Evolutionary conservation across 2,888 invertebrate species (phyloP).

Genomic region (Mesopsocus fuscifrons): DNA sequence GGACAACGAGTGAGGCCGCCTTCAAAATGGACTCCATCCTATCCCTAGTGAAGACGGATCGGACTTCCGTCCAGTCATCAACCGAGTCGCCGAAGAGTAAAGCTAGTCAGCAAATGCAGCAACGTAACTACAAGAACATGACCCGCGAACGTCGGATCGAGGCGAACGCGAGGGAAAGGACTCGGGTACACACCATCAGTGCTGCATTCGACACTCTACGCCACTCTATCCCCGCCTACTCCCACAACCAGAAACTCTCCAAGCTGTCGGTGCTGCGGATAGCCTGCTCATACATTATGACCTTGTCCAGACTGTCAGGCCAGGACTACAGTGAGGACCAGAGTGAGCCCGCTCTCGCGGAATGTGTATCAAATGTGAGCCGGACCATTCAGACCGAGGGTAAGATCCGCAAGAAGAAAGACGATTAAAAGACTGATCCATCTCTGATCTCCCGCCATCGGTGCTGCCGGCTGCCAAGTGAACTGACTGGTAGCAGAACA

Average conservation of each 20-base stretch:
- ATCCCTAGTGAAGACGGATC: too few relatives aligned
- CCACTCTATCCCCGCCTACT: conserved; percentile 70
- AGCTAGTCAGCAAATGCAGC: conserved; percentile 31
- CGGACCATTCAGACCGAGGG: conserved; percentile 84
- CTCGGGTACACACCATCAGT: conserved; percentile 86
- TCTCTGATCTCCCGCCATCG: too few relatives aligned
- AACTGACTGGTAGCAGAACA: too few relatives aligned
- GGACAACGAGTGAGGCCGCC: background rate
- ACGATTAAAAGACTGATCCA: conserved; percentile 30
- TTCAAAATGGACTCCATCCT: background rate
- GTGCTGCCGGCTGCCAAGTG: too few relatives aligned
- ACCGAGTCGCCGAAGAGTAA: conserved; percentile 10
- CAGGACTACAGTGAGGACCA: conserved; percentile 42
- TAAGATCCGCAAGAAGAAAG: conserved; percentile 68
- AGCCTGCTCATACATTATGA: conserved; percentile 83
- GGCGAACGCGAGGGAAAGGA: conserved; percentile 83
- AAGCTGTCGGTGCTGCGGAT: conserved; percentile 83
- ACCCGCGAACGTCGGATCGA: conserved; percentile 81
- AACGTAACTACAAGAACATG: conserved; percentile 90
- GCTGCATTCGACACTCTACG: conserved; percentile 85
- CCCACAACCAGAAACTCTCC: conserved; percentile 82
- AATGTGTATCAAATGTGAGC: conserved; percentile 75
- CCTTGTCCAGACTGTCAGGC: conserved; percentile 58
- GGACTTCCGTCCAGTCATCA: background rate
- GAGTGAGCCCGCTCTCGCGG: conserved; percentile 40